Percentiles rank a stretch among this genome's conserved stretches.
phyloP scores from a whole-genome alignment of 2,113 vertebrate genomes.

The Phocoena phocoena region DNA sequence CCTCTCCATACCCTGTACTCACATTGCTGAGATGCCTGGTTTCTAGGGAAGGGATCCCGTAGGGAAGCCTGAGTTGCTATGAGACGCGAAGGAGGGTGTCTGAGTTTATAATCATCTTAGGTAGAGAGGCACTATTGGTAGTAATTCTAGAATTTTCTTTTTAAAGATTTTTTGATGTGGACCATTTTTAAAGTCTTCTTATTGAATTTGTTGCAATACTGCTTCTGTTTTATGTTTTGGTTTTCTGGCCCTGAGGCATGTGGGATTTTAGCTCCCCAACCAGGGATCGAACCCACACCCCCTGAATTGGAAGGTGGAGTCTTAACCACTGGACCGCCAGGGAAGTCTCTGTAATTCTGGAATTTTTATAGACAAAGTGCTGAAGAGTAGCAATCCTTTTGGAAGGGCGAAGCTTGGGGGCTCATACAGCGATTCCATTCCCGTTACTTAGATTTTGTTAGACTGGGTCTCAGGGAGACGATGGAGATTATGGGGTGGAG shows the following conservation, averaged over 20 bases:
- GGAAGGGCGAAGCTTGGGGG: background rate
- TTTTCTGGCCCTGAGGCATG: too few species aligned
- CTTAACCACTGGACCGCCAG: too few species aligned
- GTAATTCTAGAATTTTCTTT: background rate
- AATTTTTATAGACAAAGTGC: background rate
- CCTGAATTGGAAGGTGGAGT: too few species aligned
- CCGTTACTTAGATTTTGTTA: background rate
- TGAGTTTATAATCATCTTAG: fast-evolving
- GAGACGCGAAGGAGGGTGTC: background rate
- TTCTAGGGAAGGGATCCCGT: background rate
- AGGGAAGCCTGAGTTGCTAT: background rate
- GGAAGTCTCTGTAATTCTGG: too few species aligned
- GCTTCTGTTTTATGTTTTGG: too few species aligned
- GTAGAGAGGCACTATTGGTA: fast-evolving
- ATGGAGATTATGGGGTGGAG: background rate
- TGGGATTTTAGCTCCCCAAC: too few species aligned
- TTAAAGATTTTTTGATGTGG: too few species aligned
- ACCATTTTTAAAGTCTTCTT: too few species aligned
- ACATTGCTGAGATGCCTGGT: background rate
- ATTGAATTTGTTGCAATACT: too few species aligned
- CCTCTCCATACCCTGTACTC: background rate
- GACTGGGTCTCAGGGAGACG: background rate
- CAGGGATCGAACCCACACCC: too few species aligned
- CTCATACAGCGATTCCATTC: fast-evolving
- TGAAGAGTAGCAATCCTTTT: background rate